phyloP scores from a whole-genome alignment of 2,113 vertebrate genomes.

The Shinisaurus crocodilurus region DNA sequence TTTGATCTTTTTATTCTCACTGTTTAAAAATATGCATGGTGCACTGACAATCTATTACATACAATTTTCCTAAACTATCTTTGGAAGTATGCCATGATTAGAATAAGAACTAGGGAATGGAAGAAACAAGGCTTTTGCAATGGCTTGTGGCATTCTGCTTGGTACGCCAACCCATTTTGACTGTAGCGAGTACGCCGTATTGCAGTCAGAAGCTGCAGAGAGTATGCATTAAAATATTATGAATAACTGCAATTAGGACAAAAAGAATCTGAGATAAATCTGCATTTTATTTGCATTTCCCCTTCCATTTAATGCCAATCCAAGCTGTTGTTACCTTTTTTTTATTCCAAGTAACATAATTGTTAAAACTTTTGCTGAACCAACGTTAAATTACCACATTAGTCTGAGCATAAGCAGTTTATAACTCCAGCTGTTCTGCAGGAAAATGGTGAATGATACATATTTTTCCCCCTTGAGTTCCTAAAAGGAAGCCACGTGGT shows the following conservation, averaged over 20 bases:
- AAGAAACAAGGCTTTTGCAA: constrained; percentile 65
- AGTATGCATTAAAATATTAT: constrained; percentile 76
- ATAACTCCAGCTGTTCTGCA: constrained; percentile 54
- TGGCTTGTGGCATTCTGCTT: constrained; percentile 72
- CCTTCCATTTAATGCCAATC: constrained; percentile 68
- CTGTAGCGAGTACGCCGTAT: constrained; percentile 71
- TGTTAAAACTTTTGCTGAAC: constrained; percentile 52
- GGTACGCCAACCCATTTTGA: constrained; percentile 75
- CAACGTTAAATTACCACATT: constrained; percentile 58
- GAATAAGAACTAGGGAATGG: constrained; percentile 57
- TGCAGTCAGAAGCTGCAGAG: constrained; percentile 71
- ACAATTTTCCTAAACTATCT: constrained; percentile 31
- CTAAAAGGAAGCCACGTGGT: background rate
- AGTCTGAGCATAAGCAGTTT: constrained; percentile 56
- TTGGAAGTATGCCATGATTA: constrained; percentile 56
- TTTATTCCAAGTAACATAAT: constrained; percentile 41
- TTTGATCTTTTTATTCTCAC: constrained; percentile 48
- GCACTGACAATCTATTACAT: constrained; percentile 58
- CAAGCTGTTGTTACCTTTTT: constrained; percentile 62
- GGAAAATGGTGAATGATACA: constrained; percentile 65
- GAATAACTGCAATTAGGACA: constrained; percentile 76
- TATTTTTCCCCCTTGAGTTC: background rate
- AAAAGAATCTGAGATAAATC: constrained; percentile 76
- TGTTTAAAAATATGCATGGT: constrained; percentile 51
- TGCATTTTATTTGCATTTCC: constrained; percentile 77